These are phyloP conservation scores for Phasia obesa DNA, from an alignment of 2,888 invertebrate genomes.

Conservation along the genomic window DNA sequence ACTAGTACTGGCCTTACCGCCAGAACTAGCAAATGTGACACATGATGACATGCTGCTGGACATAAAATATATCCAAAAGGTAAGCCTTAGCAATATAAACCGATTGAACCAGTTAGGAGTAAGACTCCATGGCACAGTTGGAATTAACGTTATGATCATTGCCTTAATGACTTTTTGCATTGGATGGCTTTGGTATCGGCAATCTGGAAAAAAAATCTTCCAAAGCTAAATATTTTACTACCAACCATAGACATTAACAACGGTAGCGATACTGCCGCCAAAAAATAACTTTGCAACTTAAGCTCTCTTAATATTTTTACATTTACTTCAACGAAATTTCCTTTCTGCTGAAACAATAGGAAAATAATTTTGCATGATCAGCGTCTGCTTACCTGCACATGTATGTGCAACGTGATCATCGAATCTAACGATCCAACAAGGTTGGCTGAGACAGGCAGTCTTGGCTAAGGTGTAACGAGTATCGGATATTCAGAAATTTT, in stretches of 20 bases:
- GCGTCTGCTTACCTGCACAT: too few species aligned
- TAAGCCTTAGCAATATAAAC: slow-evolving; percentile 6
- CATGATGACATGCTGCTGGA: slow-evolving; percentile 11
- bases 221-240: not conserved
- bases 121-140: not conserved
- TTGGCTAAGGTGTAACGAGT: too few species aligned
- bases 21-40: not conserved
- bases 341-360: too few species aligned
- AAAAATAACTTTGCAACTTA: too few species aligned
- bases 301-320: too few species aligned
- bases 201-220: not conserved
- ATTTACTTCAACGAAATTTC: too few species aligned
- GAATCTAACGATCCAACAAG: too few species aligned
- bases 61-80: slow-evolving; percentile 2
- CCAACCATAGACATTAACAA: not conserved
- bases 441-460: too few species aligned
- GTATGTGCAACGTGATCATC: too few species aligned
- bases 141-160: not conserved
- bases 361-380: too few species aligned
- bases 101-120: not conserved
- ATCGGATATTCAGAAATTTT: too few species aligned
- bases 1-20: not conserved
- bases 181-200: not conserved
- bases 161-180: not conserved
- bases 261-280: too few species aligned